Percentiles rank a stretch among this genome's conserved stretches.
Conservation (phyloP, 2,888 invertebrate species). For the Nomada ruficornis region DNA sequence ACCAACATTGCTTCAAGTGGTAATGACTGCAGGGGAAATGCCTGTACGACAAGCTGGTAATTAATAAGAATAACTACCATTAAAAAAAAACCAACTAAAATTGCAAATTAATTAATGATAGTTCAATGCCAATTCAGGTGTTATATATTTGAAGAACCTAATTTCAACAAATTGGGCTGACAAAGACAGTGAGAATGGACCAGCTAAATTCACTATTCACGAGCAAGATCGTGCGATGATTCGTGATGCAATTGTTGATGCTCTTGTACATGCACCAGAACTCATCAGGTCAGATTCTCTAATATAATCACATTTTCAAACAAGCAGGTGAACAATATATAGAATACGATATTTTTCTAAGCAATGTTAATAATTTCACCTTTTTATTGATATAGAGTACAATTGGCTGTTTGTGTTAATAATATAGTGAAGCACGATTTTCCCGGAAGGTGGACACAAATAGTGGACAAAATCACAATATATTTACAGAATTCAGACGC, state of each 20-base stretch:
- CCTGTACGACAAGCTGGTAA: constrained; percentile 96
- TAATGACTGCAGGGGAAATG: constrained; percentile 95
- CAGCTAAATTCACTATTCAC: constrained; percentile 94
- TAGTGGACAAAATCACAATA: constrained; percentile 97
- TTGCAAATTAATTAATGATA: constrained; percentile 17
- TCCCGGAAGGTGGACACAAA: constrained; percentile 97
- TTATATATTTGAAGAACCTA: constrained; percentile 98
- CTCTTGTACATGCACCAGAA: constrained; percentile 96
- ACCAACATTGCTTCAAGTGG: constrained; percentile 96
- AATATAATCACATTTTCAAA: not conserved
- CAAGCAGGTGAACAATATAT: not conserved
- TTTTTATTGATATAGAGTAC: constrained; percentile 87
- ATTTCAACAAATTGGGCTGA: constrained; percentile 95
- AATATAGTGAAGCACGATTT: constrained; percentile 98
- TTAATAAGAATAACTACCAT: constrained; percentile 1
- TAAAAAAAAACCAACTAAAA: not conserved
- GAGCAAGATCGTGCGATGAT: constrained; percentile 98
- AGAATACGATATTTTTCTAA: not conserved
- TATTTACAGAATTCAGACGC: constrained; percentile 96
- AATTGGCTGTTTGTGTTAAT: constrained; percentile 96
- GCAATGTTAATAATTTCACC: not conserved
- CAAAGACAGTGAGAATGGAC: constrained; percentile 90
- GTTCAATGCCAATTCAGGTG: constrained; percentile 85
- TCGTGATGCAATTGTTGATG: constrained; percentile 97
- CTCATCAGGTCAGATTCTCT: constrained; percentile 86